Conservation (phyloP, 1,140 invertebrate species). For the Magallana ariakensis region DNA sequence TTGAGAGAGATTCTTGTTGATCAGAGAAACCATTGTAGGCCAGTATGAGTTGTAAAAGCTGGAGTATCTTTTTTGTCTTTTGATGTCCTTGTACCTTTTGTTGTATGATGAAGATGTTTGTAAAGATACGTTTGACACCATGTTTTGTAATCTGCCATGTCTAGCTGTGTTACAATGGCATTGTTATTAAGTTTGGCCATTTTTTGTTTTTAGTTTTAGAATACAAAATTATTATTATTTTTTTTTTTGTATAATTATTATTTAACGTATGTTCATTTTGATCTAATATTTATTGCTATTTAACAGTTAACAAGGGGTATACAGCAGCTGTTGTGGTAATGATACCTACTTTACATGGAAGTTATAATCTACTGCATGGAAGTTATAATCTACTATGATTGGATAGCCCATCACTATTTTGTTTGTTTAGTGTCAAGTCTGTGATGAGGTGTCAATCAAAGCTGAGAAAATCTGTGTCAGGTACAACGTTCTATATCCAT, state of each 20-base stretch:
- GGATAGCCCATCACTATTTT: no score
- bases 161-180: not conserved
- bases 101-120: slow-evolving; percentile 21
- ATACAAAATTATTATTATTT: not conserved
- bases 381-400: no score
- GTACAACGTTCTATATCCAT: no score
- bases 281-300: not conserved
- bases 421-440: no score
- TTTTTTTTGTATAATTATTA: slow-evolving; percentile 3
- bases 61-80: slow-evolving; percentile 21
- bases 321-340: no score
- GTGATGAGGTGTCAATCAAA: no score
- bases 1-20: no score
- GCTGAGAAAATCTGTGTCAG: no score
- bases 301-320: not conserved
- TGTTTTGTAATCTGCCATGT: not conserved
- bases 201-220: not conserved
- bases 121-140: slow-evolving; percentile 5
- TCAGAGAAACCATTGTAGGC: not conserved
- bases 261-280: not conserved
- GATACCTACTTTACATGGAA: no score
- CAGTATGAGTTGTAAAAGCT: not conserved
- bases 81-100: not conserved
- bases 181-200: not conserved
- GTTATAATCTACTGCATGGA: no score